Evolutionary conservation across 2,797 vertebrate genomes (phyloP), one percentile per base, ranked within the genome.

Genomic region (Darevskia nairensis): DNA sequence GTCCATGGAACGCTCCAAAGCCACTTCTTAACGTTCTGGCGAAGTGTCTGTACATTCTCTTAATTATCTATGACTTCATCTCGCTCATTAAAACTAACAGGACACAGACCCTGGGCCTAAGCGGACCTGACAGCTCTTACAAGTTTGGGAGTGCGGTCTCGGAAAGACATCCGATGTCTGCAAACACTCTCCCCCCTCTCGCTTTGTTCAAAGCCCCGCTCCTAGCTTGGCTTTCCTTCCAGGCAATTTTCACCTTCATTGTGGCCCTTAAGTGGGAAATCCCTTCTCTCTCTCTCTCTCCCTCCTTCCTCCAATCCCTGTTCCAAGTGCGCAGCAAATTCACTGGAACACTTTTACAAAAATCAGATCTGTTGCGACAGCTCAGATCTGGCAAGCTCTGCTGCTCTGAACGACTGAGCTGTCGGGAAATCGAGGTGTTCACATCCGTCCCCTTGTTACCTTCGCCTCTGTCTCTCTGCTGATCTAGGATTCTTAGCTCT

Each of bases 51-150:
- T 87, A 35, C 74, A 3, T 41, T 79, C 17, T 25, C 21, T 59
- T 80, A 32, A 55, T 89, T 87, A 80, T 46, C n/a, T 6, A 46
- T 32, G 89, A 82, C 32, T 72, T 72, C 8, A 61, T 84, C 84
- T 87, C 82, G 82, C 80, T 90, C 59, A 77, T 55, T 82, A 76
- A 77, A 29, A 19, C 35, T 84, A 89, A 87, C 35, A 13, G 39
- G 75, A 76, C 13, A 6, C 80, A 90, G 86, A 87, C 82, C 64
- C 59, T 17, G 21, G 39, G 64, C 76, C 50, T 74, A 6, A 32
- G 66, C 17, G n/a, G 76, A 78, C 23, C 32, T 41, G 46, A 55
- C 19, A 23, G 32, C 10, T 9, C 19, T 41, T 50, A 4, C 6
- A 13, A 55, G 86, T 32, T 50, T 78, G 61, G 11, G 27, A 59